A percentile compares a stretch with the other conserved stretches of the same genome.
These are phyloP conservation scores for Gnatocerus cornutus DNA, from an alignment of 2,888 invertebrate genomes.

Conservation along the genomic window DNA sequence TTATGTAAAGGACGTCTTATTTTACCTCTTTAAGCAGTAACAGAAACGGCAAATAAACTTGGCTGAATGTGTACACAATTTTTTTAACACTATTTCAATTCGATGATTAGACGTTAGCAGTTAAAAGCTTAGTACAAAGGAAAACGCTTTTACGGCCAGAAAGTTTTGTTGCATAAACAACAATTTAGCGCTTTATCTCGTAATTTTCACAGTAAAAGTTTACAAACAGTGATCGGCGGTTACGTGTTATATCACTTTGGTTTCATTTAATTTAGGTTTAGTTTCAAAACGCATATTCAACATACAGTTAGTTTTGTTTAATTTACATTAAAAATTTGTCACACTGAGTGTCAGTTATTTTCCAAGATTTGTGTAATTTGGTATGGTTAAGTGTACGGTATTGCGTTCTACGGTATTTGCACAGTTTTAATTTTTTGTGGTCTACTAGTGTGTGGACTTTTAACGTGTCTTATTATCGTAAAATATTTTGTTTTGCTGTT, in stretches of 20 bases:
- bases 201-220: constrained; percentile 1
- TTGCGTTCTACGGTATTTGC: too few species aligned
- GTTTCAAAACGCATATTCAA: too few species aligned
- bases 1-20: constrained; percentile 28
- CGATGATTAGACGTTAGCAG: constrained; percentile 24
- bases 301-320: too few species aligned
- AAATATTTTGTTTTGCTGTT: too few species aligned
- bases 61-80: constrained; percentile 18
- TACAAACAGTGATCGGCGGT: not conserved
- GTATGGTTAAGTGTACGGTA: too few species aligned
- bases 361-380: too few species aligned
- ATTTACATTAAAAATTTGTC: too few species aligned
- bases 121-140: constrained; percentile 27
- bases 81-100: constrained; percentile 17
- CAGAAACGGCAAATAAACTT: constrained; percentile 16
- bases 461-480: too few species aligned
- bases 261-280: too few species aligned
- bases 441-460: too few species aligned
- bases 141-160: not conserved
- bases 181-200: not conserved
- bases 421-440: too few species aligned
- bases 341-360: too few species aligned
- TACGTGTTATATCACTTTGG: not conserved
- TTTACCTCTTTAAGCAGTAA: constrained; percentile 3
- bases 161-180: constrained; percentile 1